Evolutionary conservation across 1,140 invertebrate genomes (phyloP), one percentile per base, ranked within the genome.

Genomic region (Neelides sp.): DNA sequence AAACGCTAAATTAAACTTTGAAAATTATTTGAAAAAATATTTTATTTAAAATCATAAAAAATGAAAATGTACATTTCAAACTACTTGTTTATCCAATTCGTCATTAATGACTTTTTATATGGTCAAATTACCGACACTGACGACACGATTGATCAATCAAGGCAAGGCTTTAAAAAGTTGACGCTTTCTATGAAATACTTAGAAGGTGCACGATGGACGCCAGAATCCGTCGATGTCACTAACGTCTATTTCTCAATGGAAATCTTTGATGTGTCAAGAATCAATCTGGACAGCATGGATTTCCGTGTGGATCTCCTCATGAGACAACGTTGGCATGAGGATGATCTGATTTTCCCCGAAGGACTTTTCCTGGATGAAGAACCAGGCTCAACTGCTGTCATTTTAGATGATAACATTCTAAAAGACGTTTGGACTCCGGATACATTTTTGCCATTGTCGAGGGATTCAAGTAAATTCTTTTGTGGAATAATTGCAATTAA

Each of bases 231-330:
- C 15, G 22, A 23, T 17, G 3, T 17, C 4, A 37, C 32, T 34
- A 34, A 5, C 2, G 48, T 54, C 3, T 50, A 17, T 24, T 41
- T 43, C 30, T 4, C 32, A 2, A 44, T 54, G 30, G 47, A 49
- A 36, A 54, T 54, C 20, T 7, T 43, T 4, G 52, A 54, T 27
- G 39, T 52, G 8, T 49, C 42, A 17, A 3, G 27, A 20, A 28
- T 86, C 49, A 85, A 84, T 61, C 82, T 84, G 34, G 82, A 83
- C 68, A 81, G 84, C 61, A 84, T 83, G 81, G 82, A 84, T 66
- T 85, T 85, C 70, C 75, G 82, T 62, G 79, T 87, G 62, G 84
- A 86, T 58, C 82, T 88, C 78, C 85, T 86, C 68, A 75, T 89
- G 36, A 74, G 80, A 57, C 82, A 86, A 64, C 77, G 78, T 37